Conservation (phyloP, 2,797 vertebrate genomes). For the Smutsia temminckii region DNA sequence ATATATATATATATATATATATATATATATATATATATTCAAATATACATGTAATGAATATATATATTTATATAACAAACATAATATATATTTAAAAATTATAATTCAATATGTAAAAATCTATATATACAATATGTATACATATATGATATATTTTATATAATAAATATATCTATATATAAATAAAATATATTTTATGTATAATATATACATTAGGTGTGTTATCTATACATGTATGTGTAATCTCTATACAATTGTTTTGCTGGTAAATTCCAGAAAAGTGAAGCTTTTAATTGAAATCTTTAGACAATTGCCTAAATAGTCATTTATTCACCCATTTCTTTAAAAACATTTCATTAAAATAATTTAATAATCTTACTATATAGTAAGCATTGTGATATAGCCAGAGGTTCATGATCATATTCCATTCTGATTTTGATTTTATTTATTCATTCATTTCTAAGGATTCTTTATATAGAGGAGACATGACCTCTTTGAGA, state of each 20-base stretch:
- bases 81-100: background rate
- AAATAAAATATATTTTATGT: background rate
- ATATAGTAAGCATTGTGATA: background rate
- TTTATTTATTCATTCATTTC: background rate
- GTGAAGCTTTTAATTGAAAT: background rate
- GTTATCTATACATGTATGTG: background rate
- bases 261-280: background rate
- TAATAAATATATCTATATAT: background rate
- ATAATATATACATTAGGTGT: background rate
- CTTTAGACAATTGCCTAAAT: background rate
- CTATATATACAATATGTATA: too few relatives aligned
- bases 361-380: constrained; percentile 8
- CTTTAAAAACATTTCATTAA: background rate
- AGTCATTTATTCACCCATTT: background rate
- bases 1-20: background rate
- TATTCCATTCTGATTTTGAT: background rate
- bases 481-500: background rate
- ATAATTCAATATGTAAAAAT: too few relatives aligned
- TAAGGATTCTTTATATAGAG: background rate
- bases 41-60: background rate
- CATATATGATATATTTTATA: background rate
- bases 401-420: background rate
- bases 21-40: background rate
- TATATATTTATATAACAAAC: background rate
- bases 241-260: background rate